Base-by-base conservation (phyloP, 2,797 vertebrate genomes). In the Hephaestus fuliginosus region DNA sequence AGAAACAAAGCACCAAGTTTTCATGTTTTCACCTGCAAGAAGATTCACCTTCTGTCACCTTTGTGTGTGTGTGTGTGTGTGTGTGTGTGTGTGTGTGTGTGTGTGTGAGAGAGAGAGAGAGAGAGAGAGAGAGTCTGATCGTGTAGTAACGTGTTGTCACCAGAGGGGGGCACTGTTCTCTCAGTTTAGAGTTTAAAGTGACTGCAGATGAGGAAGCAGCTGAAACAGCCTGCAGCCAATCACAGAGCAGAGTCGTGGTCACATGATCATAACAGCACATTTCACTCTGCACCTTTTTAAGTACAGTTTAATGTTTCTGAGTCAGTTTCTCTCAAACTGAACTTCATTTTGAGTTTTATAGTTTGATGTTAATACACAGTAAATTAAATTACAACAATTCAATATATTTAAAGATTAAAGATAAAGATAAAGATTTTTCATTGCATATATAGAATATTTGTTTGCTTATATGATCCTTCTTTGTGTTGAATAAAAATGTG, bases 211-310 rank as follows among this genome's bases (percentile, higher is more conserved):
- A 68, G 72, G 12, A 33, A n/a, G 17, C n/a, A 3, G 33, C 66
- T 67, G 39, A 0, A 30, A 15, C 7, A 36, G 9, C 1, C 69
- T 63, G 58, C 58, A 83, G 77, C 88, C 80, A 83, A 86, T 92
- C 57, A 75, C 2, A 80, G 51, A 73, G 52, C 77, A 78, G 79
- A 36, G 20, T 10, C 1, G 0, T 2, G 30, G 69, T 85, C 82
- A 88, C 55, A 11, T 89, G 78, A 66, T 8, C 14, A 44, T 12
- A 20, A 3, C 69, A 17, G 15, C 0, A 10, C 52, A 41, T 14
- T 52, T 61, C 17, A 18, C 5, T 2, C 46, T 71, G 2, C n/a
- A 51, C 22, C 28, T 60, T 69, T 33, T 4, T 44, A 56, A 60
- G n/a, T 28, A 18, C 28, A 14, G 10, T 25, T 9, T 5, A 39